Conservation (phyloP, 2,113 vertebrate species). For the Cyanocitta stelleri region DNA sequence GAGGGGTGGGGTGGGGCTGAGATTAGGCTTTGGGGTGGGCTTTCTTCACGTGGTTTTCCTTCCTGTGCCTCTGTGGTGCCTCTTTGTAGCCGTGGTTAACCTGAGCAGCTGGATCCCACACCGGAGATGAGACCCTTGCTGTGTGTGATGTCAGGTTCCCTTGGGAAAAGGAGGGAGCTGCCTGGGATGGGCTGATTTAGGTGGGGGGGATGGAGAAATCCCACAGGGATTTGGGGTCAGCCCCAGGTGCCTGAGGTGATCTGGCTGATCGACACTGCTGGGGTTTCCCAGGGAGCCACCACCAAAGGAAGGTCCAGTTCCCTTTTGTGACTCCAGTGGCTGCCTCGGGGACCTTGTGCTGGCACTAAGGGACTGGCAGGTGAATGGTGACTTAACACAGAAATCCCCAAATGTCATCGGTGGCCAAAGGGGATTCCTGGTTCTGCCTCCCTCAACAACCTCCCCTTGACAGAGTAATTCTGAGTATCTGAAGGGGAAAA, state of each 20-base stretch:
- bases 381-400: background rate
- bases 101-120: background rate
- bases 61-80: background rate
- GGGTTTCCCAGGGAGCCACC: background rate
- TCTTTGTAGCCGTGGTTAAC: background rate
- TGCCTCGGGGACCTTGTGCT: background rate
- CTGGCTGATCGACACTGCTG: fast-evolving
- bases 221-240: background rate
- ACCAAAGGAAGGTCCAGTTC: background rate
- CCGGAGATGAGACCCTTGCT: fast-evolving
- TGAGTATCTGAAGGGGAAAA: background rate
- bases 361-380: background rate
- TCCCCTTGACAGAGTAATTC: background rate
- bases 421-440: background rate
- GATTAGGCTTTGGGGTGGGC: background rate
- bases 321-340: background rate
- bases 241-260: no score
- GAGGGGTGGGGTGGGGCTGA: background rate
- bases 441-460: background rate
- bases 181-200: background rate
- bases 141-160: fast-evolving
- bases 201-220: background rate
- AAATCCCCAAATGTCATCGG: background rate
- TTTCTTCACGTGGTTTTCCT: background rate
- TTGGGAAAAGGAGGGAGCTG: background rate